Percentiles rank a stretch among this genome's conserved stretches.
These are phyloP conservation scores for Pachyseris speciosa DNA, from an alignment of 64 coral and sea anemone genomes.

Conservation along the genomic window DNA sequence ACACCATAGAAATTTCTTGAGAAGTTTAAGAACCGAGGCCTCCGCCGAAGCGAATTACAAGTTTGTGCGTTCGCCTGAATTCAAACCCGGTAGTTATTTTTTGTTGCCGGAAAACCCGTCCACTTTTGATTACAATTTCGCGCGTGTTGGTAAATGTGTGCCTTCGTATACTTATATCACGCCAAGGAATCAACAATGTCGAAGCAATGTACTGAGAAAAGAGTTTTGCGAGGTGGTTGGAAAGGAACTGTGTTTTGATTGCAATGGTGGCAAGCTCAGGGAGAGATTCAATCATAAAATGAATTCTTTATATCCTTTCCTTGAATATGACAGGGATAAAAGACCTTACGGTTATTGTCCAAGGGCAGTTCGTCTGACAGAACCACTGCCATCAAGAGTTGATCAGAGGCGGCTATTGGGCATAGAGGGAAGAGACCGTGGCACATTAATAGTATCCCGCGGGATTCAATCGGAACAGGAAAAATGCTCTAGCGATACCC, in stretches of 20 bases:
- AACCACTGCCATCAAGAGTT: conserved; percentile 58
- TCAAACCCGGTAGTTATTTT: conserved; percentile 70
- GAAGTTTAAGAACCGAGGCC: neutral
- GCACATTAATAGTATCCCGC: neutral
- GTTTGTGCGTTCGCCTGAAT: conserved; percentile 62
- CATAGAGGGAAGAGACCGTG: neutral
- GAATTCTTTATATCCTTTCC: conserved; percentile 54
- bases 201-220: conserved; percentile 35
- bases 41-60: conserved; percentile 7
- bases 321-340: conserved; percentile 61
- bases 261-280: conserved; percentile 64
- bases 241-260: conserved; percentile 79
- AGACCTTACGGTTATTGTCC: conserved; percentile 90
- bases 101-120: conserved; percentile 29
- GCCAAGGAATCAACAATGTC: conserved; percentile 51
- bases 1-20: neutral
- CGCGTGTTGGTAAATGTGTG: conserved; percentile 4
- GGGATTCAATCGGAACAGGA: neutral
- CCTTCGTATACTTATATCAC: conserved; percentile 1
- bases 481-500: neutral
- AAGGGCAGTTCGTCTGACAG: conserved; percentile 61
- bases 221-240: conserved; percentile 85
- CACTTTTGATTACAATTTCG: conserved; percentile 1
- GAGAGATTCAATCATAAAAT: conserved; percentile 63
- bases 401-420: neutral